phyloP scores from a whole-genome alignment of 2,888 invertebrate genomes.

The Ophioninae sp. region DNA sequence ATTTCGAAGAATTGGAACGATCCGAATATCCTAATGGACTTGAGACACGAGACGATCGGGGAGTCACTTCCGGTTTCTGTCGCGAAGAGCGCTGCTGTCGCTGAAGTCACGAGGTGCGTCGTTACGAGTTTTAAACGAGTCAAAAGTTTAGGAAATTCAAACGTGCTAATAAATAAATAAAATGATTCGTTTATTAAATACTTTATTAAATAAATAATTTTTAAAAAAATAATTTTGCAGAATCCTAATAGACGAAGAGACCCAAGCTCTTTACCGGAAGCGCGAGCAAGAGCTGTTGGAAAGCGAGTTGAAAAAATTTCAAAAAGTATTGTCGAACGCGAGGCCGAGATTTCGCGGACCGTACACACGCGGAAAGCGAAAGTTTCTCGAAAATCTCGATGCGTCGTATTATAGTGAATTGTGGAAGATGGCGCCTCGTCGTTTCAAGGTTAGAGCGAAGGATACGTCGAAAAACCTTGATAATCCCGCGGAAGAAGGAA shows the following conservation, averaged over 20 bases:
- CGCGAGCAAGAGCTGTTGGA: constrained; percentile 70
- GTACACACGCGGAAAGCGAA: constrained; percentile 65
- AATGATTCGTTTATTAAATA: not conserved
- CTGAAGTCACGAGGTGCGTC: constrained; percentile 68
- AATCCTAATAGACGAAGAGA: constrained; percentile 67
- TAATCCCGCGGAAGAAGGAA: constrained; percentile 7
- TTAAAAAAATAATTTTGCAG: constrained; percentile 64
- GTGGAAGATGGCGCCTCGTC: constrained; percentile 69
- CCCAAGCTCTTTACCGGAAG: constrained; percentile 64
- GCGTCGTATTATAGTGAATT: constrained; percentile 62
- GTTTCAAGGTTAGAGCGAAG: constrained; percentile 59
- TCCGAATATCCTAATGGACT: constrained; percentile 74
- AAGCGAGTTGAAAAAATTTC: constrained; percentile 71
- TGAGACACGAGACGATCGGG: constrained; percentile 69
- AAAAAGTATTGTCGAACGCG: constrained; percentile 65
- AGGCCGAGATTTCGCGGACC: constrained; percentile 70
- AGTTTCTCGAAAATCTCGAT: constrained; percentile 65
- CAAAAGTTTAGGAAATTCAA: not conserved
- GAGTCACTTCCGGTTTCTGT: constrained; percentile 62
- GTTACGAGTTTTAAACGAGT: not conserved
- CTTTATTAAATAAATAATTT: not conserved
- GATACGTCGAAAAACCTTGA: constrained; percentile 3
- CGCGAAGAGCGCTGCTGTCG: constrained; percentile 57
- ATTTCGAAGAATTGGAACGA: constrained; percentile 65
- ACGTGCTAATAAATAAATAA: not conserved